Base-by-base conservation (phyloP, 2,113 vertebrate species). In the Indicator indicator region DNA sequence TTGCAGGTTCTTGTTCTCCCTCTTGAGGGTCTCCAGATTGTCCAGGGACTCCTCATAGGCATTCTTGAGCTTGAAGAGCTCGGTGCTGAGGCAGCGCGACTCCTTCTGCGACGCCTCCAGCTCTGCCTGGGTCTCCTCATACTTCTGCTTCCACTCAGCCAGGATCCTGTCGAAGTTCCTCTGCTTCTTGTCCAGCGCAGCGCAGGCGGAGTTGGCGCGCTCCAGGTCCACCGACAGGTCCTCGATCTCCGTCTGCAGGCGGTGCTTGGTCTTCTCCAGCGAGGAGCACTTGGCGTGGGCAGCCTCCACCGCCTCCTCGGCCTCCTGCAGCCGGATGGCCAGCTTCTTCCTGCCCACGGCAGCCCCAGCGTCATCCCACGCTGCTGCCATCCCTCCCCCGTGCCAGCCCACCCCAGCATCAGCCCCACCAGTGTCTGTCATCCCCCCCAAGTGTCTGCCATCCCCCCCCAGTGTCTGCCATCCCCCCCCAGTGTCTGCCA, bases 1-100 rank as follows among this genome's bases (percentile, higher is more conserved):
- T 96, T 99, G 99, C 32, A 99, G 97, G 95, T 99, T 99, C 98
- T 99, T 99, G 97, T 99, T 99, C 97, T 99, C 99, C 63, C 98
- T 97, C 97, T 98, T 99, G 83, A 98, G 95, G 2, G 98, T 99
- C 97, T 99, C 99, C 93, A 99, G 97, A 89, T 99, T 97, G 77
- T 99, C 99, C 30, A 99, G 94, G 5, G 98, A 98, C 96, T 99
- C 99, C 93, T 99, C 99, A 0, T 99, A 99, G 81, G 98, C 98
- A 8, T 99, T 99, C 96, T 98, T 98, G 82, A 99, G 98, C 81
- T 99, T 99, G 94, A 99, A 99, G 70, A 99, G 99, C 95, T 99
- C 99, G 0, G 99, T 99, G 97, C 99, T 99, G n/a, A 99, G 97
- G 85, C 98, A 85, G 5, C 99, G 98, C 0, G 98, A 98, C 95